Evolutionary conservation across 1,140 invertebrate species (phyloP).

Genomic region (Drosophila suzukii): DNA sequence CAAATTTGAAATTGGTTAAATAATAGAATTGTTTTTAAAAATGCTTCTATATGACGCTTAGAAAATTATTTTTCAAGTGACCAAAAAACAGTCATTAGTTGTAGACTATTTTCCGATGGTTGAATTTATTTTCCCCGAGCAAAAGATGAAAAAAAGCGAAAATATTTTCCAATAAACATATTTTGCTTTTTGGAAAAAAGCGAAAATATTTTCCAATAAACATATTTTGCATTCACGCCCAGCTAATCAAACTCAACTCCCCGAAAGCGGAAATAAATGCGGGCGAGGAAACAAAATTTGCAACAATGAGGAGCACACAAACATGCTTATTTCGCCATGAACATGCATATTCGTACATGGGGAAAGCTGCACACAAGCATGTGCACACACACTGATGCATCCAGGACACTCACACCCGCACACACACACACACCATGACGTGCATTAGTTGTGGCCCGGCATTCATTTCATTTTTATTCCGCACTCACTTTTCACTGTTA

Average conservation of each 20-base stretch:
- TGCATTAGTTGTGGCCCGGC: conserved; percentile 50
- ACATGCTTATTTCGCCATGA: conserved; percentile 18
- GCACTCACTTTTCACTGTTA: conserved; percentile 75
- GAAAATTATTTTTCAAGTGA: too few species aligned
- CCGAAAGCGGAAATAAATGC: conserved; percentile 37
- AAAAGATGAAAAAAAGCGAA: not conserved
- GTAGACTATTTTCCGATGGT: not conserved
- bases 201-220: conserved; percentile 1
- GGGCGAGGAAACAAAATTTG: conserved; percentile 41
- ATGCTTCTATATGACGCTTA: too few species aligned
- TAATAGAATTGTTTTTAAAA: too few species aligned
- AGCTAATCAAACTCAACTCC: conserved; percentile 46
- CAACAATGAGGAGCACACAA: conserved; percentile 38
- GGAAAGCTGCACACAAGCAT: conserved; percentile 20
- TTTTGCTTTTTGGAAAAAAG: conserved; percentile 11
- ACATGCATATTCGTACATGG: not conserved
- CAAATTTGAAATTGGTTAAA: too few species aligned
- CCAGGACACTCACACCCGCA: conserved; percentile 2
- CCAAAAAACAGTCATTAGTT: too few species aligned
- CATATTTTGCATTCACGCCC: conserved; percentile 19
- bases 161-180: conserved; percentile 9
- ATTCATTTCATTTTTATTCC: conserved; percentile 62
- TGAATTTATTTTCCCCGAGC: not conserved
- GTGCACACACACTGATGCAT: conserved; percentile 14
- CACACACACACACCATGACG: conserved; percentile 21